A percentile compares a stretch with the other conserved stretches of the same genome.
Conservation (phyloP, 2,113 vertebrate genomes). For the Garra rufa region DNA sequence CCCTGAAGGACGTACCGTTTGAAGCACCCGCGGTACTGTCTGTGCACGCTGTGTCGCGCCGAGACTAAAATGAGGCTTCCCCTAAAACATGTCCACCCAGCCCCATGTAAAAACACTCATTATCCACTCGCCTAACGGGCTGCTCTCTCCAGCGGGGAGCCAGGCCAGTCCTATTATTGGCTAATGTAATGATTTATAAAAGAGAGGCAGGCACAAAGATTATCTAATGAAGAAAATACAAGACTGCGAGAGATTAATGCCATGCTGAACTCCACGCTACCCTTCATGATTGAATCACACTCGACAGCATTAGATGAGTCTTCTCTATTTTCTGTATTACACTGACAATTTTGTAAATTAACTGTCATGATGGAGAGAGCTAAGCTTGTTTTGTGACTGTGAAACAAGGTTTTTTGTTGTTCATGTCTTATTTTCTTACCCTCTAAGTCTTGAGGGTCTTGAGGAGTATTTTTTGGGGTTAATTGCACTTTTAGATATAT, state of each 20-base stretch:
- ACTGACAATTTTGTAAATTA: constrained; percentile 1
- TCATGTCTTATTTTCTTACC: neutral
- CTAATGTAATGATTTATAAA: constrained; percentile 69
- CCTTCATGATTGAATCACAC: constrained; percentile 23
- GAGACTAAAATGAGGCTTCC: constrained; percentile 61
- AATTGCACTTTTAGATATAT: neutral
- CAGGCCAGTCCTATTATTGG: constrained; percentile 72
- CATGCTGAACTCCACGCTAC: constrained; percentile 24
- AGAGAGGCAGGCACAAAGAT: constrained; percentile 35
- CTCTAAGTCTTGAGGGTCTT: neutral
- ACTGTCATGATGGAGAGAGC: neutral
- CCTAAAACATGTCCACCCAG: constrained; percentile 79
- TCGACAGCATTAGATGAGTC: constrained; percentile 31
- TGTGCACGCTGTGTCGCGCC: neutral
- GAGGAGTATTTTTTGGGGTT: neutral
- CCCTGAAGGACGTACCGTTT: constrained; percentile 55
- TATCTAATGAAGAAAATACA: constrained; percentile 53
- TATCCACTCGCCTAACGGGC: constrained; percentile 67
- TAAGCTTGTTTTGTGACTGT: neutral
- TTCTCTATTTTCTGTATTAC: constrained; percentile 18
- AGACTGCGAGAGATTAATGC: constrained; percentile 30
- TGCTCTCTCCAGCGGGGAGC: constrained; percentile 66
- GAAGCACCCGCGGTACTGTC: neutral
- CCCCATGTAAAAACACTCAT: constrained; percentile 73
- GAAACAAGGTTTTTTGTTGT: neutral